Evolutionary conservation across 2,113 vertebrate species (phyloP), one percentile per base, ranked within the genome.

Genomic region (Eudyptes chrysolophus): DNA sequence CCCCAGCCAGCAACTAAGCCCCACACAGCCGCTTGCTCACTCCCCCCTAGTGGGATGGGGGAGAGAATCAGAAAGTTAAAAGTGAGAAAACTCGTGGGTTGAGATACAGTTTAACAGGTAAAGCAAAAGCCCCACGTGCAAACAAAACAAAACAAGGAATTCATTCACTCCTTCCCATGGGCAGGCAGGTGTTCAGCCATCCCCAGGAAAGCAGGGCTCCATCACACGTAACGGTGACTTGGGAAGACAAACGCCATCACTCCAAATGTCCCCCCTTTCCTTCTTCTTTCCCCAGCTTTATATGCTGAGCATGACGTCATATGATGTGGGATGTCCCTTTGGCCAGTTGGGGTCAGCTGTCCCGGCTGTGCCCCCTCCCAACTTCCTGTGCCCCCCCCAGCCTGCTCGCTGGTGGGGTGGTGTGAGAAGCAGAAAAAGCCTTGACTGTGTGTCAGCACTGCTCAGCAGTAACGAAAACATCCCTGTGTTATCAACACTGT

Each of bases 181-280:
- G 36, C 36, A 36, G 55, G 55, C 32, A 5, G 55, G 19, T 20
- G 55, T 9, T 58, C 55, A 34, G 32, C 55, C 55, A 58, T 9
- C 55, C 2, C 55, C 19, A 58, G 55, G 30, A 58, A 8, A 34
- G 55, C 32, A 32, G 11, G 55, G 55, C 32, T 57, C 32, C 55
- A 21, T 21, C 55, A 34, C 8, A 7, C 5, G 1, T 57, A 13
- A 57, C 1, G 12, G 19, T 57, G 18, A 57, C 55, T 57, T 13
- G 55, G 55, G 55, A 34, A 57, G 30, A 57, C 55, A 57, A 34
- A 57, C 19, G 12, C 19, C 32, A 34, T 57, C 55, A 1, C 19
- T 20, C 32, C 1, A 1, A 34, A 57, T 2, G 2, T 21, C 30
- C 32, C 32, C 4, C 32, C 12, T 4, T 57, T 57, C 55, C 55